These are phyloP conservation scores for Zosterops pallidus DNA, from an alignment of 2,113 vertebrate genomes.

Conservation along the genomic window DNA sequence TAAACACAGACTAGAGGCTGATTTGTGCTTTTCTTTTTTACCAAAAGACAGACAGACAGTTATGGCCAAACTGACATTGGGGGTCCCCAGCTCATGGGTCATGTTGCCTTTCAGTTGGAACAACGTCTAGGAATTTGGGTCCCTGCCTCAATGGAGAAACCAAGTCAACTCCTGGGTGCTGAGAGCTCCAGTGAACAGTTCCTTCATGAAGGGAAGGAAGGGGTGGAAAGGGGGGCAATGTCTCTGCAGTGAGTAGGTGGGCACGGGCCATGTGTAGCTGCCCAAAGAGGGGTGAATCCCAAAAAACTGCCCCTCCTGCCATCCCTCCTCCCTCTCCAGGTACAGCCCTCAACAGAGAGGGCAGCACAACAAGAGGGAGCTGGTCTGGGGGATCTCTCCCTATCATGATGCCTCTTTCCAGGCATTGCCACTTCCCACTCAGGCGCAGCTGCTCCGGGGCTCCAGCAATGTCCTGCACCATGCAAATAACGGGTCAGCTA, in stretches of 20 bases:
- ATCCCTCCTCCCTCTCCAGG: too few relatives aligned
- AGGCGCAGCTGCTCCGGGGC: background rate
- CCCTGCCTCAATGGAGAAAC: background rate
- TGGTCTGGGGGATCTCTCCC: background rate
- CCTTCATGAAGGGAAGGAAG: background rate
- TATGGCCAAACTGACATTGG: background rate
- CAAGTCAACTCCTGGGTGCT: background rate
- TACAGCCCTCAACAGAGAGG: too few relatives aligned
- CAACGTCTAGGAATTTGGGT: background rate
- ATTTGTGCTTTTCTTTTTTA: background rate
- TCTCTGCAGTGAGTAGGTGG: background rate
- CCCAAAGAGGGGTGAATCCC: background rate
- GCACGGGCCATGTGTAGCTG: background rate
- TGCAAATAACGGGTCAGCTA: rapidly evolving
- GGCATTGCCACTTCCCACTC: background rate
- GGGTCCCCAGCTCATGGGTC: background rate
- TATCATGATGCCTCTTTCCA: background rate
- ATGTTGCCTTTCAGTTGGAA: slow-evolving; percentile 20
- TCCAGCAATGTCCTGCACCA: background rate
- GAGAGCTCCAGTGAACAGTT: rapidly evolving
- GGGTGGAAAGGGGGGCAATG: background rate
- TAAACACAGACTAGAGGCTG: background rate
- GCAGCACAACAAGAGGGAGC: background rate
- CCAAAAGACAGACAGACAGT: background rate
- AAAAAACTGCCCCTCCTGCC: too few relatives aligned